Conservation (phyloP, 2,797 vertebrate species). For the Heteromormyrus szaboi region DNA sequence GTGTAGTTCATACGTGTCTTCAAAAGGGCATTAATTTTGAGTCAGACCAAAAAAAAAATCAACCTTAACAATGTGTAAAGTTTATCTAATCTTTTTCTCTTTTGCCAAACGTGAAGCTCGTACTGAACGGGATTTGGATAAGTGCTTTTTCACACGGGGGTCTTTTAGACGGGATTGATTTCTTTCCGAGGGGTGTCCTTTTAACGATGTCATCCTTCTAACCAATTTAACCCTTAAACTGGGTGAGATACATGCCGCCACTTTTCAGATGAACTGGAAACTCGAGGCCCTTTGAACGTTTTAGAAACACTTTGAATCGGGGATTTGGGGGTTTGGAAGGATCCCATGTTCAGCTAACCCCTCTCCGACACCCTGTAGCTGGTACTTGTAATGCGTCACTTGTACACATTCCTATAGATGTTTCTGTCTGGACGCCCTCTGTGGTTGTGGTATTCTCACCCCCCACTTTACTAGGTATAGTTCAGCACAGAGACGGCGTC, state of each 20-base stretch:
- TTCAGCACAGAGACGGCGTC: background rate
- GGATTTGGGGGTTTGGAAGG: background rate
- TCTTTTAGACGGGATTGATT: background rate
- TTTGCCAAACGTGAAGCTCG: background rate
- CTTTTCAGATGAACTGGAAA: background rate
- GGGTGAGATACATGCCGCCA: background rate
- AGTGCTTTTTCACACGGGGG: background rate
- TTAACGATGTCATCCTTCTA: background rate
- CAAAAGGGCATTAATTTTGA: background rate
- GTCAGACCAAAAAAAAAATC: conserved; percentile 9
- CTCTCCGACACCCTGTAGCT: background rate
- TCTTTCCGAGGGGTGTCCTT: background rate
- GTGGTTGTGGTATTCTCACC: background rate
- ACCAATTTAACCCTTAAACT: background rate
- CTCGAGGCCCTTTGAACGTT: background rate
- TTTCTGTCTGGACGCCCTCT: background rate
- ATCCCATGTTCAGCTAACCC: background rate
- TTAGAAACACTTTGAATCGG: background rate
- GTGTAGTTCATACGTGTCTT: background rate
- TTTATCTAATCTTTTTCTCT: background rate
- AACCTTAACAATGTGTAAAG: background rate
- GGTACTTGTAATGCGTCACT: background rate
- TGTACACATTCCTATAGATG: background rate
- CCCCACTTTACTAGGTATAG: background rate
- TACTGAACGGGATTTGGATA: background rate